These are phyloP conservation scores for Danio choprae DNA, from an alignment of 2,797 vertebrate species.

Conservation along the genomic window DNA sequence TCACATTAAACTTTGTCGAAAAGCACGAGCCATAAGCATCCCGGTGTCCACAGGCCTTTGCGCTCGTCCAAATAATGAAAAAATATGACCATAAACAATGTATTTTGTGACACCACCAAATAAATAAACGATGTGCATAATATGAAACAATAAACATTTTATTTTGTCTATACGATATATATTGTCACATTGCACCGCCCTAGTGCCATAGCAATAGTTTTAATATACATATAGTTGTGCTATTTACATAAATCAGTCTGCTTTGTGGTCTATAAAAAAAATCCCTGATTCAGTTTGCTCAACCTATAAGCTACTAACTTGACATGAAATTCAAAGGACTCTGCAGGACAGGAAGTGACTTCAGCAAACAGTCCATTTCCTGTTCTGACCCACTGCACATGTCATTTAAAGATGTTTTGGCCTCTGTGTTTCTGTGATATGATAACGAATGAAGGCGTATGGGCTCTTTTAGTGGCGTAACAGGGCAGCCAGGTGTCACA, in stretches of 20 bases:
- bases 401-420: constrained; percentile 29
- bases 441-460: constrained; percentile 31
- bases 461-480: constrained; percentile 41
- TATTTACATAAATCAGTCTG: not conserved
- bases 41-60: no score
- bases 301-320: not conserved
- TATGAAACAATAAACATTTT: no score
- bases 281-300: not conserved
- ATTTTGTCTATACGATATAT: no score
- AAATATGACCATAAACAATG: no score
- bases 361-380: constrained; percentile 15
- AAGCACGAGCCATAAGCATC: no score
- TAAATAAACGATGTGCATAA: no score
- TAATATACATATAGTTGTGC: not conserved
- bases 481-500: constrained; percentile 33
- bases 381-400: constrained; percentile 15
- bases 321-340: constrained; percentile 4
- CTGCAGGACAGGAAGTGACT: constrained; percentile 19
- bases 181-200: no score
- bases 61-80: no score
- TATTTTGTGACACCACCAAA: no score
- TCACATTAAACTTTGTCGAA: no score
- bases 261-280: not conserved
- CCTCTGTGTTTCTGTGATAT: constrained; percentile 10
- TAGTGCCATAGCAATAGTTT: not conserved